Conservation (phyloP, 1,140 invertebrate genomes). For the Calephelis nemesis region DNA sequence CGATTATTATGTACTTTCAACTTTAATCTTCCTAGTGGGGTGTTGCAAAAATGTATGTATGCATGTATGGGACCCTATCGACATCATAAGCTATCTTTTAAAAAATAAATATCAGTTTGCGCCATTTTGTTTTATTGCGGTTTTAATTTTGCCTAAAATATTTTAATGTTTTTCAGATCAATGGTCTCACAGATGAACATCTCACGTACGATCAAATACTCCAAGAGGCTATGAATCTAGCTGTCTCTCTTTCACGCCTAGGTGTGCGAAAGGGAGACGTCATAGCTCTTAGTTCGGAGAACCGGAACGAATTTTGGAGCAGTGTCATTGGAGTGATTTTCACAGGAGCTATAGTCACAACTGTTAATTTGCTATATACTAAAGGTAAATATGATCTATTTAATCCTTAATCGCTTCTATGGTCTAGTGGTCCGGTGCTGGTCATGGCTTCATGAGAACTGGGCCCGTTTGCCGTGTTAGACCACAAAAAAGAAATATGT, state of each 20-base stretch:
- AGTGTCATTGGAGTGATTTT: conserved; percentile 42
- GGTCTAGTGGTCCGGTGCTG: too few relatives aligned
- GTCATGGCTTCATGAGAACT: too few relatives aligned
- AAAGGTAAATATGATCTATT: conserved; percentile 34
- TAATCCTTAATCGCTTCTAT: too few relatives aligned
- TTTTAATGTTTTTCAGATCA: conserved; percentile 44
- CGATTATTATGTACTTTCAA: too few relatives aligned
- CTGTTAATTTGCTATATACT: conserved; percentile 49
- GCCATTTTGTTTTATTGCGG: too few relatives aligned
- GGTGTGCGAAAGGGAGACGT: conserved; percentile 54
- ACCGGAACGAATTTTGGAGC: conserved; percentile 49
- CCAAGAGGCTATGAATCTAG: conserved; percentile 51
- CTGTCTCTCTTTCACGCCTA: conserved; percentile 50
- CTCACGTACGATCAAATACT: conserved; percentile 45
- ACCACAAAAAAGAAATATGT: too few relatives aligned
- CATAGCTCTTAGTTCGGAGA: conserved; percentile 50
- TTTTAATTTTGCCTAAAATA: background rate
- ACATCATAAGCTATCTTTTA: too few relatives aligned
- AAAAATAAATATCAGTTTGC: too few relatives aligned
- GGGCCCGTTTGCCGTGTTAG: too few relatives aligned
- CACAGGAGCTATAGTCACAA: conserved; percentile 45
- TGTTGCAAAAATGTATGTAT: too few relatives aligned
- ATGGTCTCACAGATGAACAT: conserved; percentile 45
- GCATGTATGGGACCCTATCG: too few relatives aligned
- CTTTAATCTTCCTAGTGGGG: too few relatives aligned